A percentile compares a stretch with the other conserved stretches of the same genome.
Conservation (phyloP, 2,888 invertebrate genomes). For the Serripes groenlandicus region DNA sequence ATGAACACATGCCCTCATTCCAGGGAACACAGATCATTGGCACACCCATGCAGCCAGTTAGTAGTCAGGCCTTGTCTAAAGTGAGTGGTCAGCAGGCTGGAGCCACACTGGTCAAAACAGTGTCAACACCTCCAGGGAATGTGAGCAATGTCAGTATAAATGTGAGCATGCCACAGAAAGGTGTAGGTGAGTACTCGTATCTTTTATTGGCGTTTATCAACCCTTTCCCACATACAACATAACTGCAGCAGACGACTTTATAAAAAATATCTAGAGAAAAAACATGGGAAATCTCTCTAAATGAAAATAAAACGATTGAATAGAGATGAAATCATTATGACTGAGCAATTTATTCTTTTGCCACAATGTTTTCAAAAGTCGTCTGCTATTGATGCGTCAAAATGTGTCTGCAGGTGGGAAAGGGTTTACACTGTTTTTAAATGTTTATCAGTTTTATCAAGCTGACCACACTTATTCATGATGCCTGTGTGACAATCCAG, state of each 20-base stretch:
- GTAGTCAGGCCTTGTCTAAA: conserved; percentile 78
- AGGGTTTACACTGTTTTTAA: too few relatives aligned
- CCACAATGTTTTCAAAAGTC: not conserved
- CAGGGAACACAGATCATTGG: conserved; percentile 88
- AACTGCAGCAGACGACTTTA: too few relatives aligned
- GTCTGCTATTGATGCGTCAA: too few relatives aligned
- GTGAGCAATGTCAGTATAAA: conserved; percentile 86
- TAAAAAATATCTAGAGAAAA: too few relatives aligned
- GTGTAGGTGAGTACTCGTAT: conserved; percentile 66
- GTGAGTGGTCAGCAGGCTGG: conserved; percentile 88
- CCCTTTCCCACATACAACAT: not conserved
- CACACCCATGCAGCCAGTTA: conserved; percentile 85
- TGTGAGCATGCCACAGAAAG: conserved; percentile 87
- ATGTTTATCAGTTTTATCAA: too few relatives aligned
- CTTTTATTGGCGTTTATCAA: not conserved
- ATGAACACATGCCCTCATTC: too few relatives aligned
- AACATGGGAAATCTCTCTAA: too few relatives aligned
- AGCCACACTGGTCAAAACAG: conserved; percentile 90
- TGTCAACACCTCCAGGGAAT: conserved; percentile 85
- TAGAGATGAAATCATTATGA: not conserved
- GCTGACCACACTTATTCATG: too few relatives aligned
- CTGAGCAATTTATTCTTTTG: not conserved
- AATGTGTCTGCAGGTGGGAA: too few relatives aligned
- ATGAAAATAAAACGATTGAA: too few relatives aligned
- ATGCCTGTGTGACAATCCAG: too few relatives aligned